A percentile compares a stretch with the other conserved stretches of the same genome.
phyloP scores from a whole-genome alignment of 2,888 invertebrate species.

The Chrysotoxum bicinctum region DNA sequence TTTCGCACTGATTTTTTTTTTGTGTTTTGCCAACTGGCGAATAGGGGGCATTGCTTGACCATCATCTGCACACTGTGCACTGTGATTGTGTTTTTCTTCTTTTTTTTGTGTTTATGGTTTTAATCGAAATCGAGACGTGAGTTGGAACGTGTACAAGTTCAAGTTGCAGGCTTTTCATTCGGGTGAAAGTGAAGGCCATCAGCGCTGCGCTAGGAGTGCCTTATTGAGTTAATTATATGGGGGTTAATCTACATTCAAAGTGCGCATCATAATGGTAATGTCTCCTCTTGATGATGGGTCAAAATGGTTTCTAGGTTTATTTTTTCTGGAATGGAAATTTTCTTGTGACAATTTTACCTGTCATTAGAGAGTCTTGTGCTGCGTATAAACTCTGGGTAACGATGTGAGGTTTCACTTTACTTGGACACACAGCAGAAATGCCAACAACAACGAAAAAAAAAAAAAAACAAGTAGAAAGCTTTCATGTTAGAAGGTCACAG shows the following conservation, averaged over 20 bases:
- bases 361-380: slow-evolving; percentile 37
- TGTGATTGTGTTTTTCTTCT: neutral
- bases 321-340: slow-evolving; percentile 41
- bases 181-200: slow-evolving; percentile 55
- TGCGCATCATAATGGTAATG: slow-evolving; percentile 33
- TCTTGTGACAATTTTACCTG: slow-evolving; percentile 59
- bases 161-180: neutral
- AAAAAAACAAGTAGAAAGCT: neutral
- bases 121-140: slow-evolving; percentile 59
- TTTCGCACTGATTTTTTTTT: slow-evolving; percentile 18
- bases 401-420: slow-evolving; percentile 9
- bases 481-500: slow-evolving; percentile 23
- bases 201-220: slow-evolving; percentile 2
- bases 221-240: slow-evolving; percentile 27
- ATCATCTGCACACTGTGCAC: neutral
- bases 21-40: slow-evolving; percentile 14
- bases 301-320: slow-evolving; percentile 11
- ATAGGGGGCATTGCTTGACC: slow-evolving; percentile 42
- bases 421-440: neutral
- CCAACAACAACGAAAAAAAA: neutral
- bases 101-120: neutral
- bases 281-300: neutral
- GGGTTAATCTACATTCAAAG: slow-evolving; percentile 66
- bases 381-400: slow-evolving; percentile 1
- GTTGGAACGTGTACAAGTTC: slow-evolving; percentile 42